Evolutionary conservation across 2,888 invertebrate genomes (phyloP).

Genomic region (Nomada flava): DNA sequence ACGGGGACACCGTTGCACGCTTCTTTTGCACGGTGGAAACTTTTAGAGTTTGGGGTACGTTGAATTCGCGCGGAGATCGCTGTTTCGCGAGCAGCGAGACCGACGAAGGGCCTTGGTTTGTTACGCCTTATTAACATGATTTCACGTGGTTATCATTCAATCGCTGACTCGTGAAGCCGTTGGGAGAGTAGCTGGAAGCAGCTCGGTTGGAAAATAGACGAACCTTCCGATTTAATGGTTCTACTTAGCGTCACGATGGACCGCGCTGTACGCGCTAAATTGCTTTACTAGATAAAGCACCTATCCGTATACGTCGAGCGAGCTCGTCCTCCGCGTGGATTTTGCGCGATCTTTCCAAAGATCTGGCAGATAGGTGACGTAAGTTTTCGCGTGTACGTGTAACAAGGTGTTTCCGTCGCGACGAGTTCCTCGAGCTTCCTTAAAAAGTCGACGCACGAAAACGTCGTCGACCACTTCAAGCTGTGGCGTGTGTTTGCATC

Average conservation of each 20-base stretch:
- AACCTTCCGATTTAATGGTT: conserved; percentile 1
- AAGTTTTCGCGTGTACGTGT: not conserved
- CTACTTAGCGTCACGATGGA: conserved; percentile 5
- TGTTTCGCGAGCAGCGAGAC: not conserved
- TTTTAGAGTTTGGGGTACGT: not conserved
- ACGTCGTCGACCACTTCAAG: conserved; percentile 27
- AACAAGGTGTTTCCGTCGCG: not conserved
- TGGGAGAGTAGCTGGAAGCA: not conserved
- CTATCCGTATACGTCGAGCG: not conserved
- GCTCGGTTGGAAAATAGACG: not conserved
- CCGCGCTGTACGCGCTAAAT: not conserved
- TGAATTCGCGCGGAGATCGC: not conserved
- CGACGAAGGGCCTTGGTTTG: not conserved
- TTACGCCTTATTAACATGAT: not conserved
- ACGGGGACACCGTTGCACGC: not conserved
- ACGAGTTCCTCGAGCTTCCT: not conserved
- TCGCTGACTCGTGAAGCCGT: not conserved
- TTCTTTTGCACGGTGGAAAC: not conserved
- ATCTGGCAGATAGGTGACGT: not conserved
- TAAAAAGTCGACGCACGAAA: conserved; percentile 31
- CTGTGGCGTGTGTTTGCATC: conserved; percentile 50
- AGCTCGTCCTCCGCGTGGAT: not conserved
- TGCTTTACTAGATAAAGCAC: not conserved
- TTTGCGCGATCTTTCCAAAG: not conserved
- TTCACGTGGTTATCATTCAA: conserved; percentile 18